Evolutionary conservation across 2,888 invertebrate species (phyloP).

Genomic region (Drosophila stalkeri): DNA sequence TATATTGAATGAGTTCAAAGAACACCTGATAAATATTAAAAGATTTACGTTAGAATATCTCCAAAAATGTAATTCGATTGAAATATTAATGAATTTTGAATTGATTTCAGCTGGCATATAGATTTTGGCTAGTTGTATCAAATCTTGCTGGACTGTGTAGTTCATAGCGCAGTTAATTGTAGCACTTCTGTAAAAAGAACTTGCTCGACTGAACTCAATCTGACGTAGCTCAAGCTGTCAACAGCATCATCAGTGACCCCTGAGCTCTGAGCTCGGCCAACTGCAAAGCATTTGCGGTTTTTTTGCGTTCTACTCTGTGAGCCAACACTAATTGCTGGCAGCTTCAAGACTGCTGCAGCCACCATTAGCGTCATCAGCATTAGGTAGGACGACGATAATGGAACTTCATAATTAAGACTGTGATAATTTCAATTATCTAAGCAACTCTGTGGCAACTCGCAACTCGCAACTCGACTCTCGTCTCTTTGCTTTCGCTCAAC

Average conservation of each 20-base stretch:
- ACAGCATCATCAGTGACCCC: slow-evolving; percentile 16
- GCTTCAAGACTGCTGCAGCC: slow-evolving; percentile 38
- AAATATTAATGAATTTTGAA: no score
- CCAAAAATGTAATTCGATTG: no score
- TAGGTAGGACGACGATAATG: slow-evolving; percentile 42
- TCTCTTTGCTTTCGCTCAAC: not conserved
- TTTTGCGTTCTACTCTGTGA: not conserved
- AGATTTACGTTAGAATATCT: no score
- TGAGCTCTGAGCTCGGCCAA: not conserved
- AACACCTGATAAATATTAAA: no score
- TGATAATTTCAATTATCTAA: slow-evolving; percentile 40
- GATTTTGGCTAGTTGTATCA: no score
- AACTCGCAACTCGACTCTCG: not conserved
- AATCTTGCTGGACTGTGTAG: not conserved
- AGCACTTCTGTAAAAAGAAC: slow-evolving; percentile 6
- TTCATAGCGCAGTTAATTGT: slow-evolving; percentile 9
- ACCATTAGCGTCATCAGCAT: slow-evolving; percentile 66
- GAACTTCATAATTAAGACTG: slow-evolving; percentile 54
- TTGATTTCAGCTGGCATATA: no score
- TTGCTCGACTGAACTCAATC: slow-evolving; percentile 31
- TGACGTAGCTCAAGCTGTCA: slow-evolving; percentile 23
- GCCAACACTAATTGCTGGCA: slow-evolving; percentile 36
- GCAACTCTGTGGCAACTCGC: slow-evolving; percentile 35
- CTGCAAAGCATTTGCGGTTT: slow-evolving; percentile 26
- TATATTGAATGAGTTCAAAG: no score